phyloP scores from a whole-genome alignment of 2,888 invertebrate genomes.

The Anticlea derivata region DNA sequence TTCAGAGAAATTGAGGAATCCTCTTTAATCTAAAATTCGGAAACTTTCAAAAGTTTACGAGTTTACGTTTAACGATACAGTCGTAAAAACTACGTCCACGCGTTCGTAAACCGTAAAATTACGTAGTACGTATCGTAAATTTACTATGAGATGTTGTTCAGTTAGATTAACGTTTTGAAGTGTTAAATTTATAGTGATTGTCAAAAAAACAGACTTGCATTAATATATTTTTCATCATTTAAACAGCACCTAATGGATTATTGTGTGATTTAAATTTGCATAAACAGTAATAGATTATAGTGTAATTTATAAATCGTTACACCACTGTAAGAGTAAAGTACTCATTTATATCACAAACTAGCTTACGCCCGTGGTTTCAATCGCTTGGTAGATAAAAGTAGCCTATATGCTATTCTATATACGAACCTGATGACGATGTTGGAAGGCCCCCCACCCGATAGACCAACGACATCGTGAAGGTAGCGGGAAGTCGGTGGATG shows the following conservation, averaged over 20 bases:
- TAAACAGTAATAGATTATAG: neutral
- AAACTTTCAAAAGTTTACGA: slow-evolving; percentile 31
- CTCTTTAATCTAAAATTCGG: slow-evolving; percentile 25
- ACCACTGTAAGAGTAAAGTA: neutral
- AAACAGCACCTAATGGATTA: too few relatives aligned
- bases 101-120: slow-evolving; percentile 28
- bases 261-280: too few relatives aligned
- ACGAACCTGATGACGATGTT: too few relatives aligned
- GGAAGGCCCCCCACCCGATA: too few relatives aligned
- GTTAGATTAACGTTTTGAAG: slow-evolving; percentile 14
- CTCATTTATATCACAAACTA: slow-evolving; percentile 8
- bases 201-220: neutral
- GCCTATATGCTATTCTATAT: too few relatives aligned
- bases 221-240: neutral
- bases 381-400: too few relatives aligned
- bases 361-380: too few relatives aligned
- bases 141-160: slow-evolving; percentile 21
- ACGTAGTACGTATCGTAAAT: slow-evolving; percentile 28
- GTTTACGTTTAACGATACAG: slow-evolving; percentile 24
- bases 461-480: too few relatives aligned
- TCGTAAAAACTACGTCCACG: slow-evolving; percentile 28
- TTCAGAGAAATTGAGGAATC: slow-evolving; percentile 1
- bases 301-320: neutral
- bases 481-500: too few relatives aligned
- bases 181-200: slow-evolving; percentile 10